Percentiles rank a stretch among this genome's conserved stretches.
Evolutionary conservation across 2,113 vertebrate genomes (phyloP).

Genomic region (Psittacula cyanocephala): DNA sequence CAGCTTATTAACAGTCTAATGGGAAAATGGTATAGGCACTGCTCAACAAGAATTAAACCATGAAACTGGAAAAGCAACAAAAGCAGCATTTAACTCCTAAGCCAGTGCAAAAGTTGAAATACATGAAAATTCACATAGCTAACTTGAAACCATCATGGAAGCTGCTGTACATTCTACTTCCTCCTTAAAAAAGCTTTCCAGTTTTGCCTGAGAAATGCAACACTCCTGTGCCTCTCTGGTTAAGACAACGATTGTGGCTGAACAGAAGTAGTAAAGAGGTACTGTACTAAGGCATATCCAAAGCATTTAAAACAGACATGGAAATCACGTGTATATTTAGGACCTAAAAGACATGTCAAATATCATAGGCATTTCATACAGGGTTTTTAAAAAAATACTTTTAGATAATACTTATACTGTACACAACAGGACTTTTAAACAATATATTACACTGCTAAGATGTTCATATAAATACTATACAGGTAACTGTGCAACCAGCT

Average conservation of each 20-base stretch:
- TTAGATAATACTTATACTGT: slow-evolving; percentile 75
- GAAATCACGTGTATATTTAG: slow-evolving; percentile 45
- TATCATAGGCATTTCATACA: slow-evolving; percentile 60
- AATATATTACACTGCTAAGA: slow-evolving; percentile 79
- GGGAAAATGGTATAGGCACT: not conserved
- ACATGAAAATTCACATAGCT: not conserved
- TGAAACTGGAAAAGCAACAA: slow-evolving; percentile 5
- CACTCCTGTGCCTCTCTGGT: not conserved
- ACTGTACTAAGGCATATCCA: not conserved
- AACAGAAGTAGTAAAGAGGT: not conserved
- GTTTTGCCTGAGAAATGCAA: not conserved
- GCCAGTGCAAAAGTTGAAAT: not conserved
- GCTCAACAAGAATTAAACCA: slow-evolving; percentile 26
- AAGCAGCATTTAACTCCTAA: not conserved
- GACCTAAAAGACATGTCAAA: slow-evolving; percentile 12
- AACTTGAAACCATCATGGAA: not conserved
- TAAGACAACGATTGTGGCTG: slow-evolving; percentile 17
- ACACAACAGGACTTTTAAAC: slow-evolving; percentile 68
- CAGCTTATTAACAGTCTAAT: slow-evolving; percentile 56
- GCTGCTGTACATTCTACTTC: not conserved
- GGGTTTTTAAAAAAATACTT: slow-evolving; percentile 80
- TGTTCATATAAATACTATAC: slow-evolving; percentile 82
- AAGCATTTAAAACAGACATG: not conserved
- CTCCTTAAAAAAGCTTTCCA: not conserved
- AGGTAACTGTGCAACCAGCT: slow-evolving; percentile 59